A percentile compares a stretch with the other conserved stretches of the same genome.
These are phyloP conservation scores for Macrosteles quadrilineatus DNA, from an alignment of 1,140 invertebrate species.

Conservation along the genomic window DNA sequence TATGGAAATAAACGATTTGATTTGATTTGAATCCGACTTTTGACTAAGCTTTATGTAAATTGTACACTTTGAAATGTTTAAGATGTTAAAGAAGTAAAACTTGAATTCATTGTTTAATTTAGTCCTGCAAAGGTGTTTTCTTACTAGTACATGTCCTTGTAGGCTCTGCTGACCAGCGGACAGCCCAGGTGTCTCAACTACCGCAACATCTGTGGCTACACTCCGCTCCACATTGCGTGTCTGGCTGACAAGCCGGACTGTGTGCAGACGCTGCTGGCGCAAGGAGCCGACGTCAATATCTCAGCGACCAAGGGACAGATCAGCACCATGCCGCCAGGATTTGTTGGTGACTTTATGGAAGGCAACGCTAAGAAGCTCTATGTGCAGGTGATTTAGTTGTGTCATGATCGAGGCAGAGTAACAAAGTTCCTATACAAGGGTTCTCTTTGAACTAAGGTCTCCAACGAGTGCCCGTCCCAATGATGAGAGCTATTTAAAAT, in stretches of 20 bases:
- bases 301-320: constrained; percentile 51
- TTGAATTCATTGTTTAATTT: background rate
- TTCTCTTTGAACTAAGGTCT: no score
- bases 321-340: constrained; percentile 53
- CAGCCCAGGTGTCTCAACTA: constrained; percentile 59
- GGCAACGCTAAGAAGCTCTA: constrained; percentile 65
- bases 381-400: constrained; percentile 43
- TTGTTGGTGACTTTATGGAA: constrained; percentile 67
- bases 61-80: no score
- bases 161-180: constrained; percentile 12
- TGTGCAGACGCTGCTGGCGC: constrained; percentile 76
- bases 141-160: background rate
- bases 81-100: background rate
- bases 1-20: no score
- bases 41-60: no score
- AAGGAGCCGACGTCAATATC: constrained; percentile 86
- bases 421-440: no score
- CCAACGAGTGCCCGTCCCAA: no score
- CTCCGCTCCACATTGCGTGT: constrained; percentile 85
- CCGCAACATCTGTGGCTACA: constrained; percentile 77
- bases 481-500: no score
- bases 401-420: no score
- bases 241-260: constrained; percentile 81
- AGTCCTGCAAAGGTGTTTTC: background rate
- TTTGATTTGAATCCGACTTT: no score